These are phyloP conservation scores for Macrochelys suwanniensis DNA, from an alignment of 2,797 vertebrate genomes.

Conservation along the genomic window DNA sequence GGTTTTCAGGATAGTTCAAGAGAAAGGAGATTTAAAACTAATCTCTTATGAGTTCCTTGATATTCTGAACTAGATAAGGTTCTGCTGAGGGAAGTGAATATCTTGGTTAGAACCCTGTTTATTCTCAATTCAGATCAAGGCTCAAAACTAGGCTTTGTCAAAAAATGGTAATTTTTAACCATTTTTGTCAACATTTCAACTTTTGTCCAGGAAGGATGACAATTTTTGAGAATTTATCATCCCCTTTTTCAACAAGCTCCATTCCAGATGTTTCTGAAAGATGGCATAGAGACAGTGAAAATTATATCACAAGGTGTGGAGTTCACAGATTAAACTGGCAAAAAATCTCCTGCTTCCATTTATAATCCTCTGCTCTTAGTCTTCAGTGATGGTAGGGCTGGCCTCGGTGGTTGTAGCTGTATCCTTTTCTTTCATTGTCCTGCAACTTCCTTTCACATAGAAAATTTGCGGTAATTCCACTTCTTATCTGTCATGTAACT, in stretches of 20 bases:
- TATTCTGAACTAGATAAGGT: background rate
- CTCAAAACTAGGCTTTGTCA: background rate
- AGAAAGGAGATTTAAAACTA: background rate
- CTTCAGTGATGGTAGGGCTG: background rate
- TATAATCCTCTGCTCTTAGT: background rate
- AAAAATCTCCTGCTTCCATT: background rate
- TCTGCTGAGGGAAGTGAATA: background rate
- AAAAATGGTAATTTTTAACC: background rate
- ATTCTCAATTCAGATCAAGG: accelerated
- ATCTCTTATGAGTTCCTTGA: background rate
- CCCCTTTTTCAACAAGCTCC: background rate
- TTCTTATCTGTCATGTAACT: background rate
- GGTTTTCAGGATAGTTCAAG: background rate
- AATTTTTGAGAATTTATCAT: background rate
- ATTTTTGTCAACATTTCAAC: background rate
- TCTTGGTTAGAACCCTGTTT: background rate
- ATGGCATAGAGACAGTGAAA: background rate
- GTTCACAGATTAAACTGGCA: background rate
- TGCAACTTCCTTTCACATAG: background rate
- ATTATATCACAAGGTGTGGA: background rate
- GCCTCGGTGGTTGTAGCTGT: background rate
- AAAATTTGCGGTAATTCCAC: background rate
- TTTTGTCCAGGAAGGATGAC: background rate
- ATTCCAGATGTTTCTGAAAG: background rate
- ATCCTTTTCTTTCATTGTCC: background rate